Evolutionary conservation across 2,113 vertebrate species (phyloP), one percentile per base, ranked within the genome.

Genomic region (Nesogale talazaci): DNA sequence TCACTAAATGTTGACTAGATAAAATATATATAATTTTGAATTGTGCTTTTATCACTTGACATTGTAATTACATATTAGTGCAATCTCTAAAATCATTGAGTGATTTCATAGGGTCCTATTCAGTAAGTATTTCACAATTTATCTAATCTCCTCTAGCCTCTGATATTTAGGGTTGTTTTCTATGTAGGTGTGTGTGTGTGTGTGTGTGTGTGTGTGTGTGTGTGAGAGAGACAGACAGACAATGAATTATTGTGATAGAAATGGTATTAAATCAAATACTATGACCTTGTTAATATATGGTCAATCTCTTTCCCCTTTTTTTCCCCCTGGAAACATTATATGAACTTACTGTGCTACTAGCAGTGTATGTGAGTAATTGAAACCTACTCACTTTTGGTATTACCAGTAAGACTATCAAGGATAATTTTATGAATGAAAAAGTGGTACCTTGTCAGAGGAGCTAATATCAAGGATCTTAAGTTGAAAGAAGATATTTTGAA

Each of bases 31-130:
- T 19, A 72, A 46, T 88, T 88, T 91, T 81, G 46, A 36, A 52
- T 86, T 88, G 46, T 83, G 46, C 22, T 56, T n/a, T 90, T 86
- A 90, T 89, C 14, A 27, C 6, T 94, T 92, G 85, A 69, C 23
- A 72, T 63, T 79, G 75, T 84, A 67, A 29, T 86, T 93, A 14
- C 34, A 59, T 76, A 25, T 81, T 72, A 88, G 1, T 92, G 63
- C 52, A 61, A 4, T 91, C 85, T 86, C 86, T 89, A 93, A 79
- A 92, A 78, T 92, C 75, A 79, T 59, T 87, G 25, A 82, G 36
- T 88, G 84, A 40, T 90, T 85, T 16, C 2, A 59, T 72, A 91
- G 42, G 86, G 57, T 46, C 80, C 52, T 38, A 82, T 83, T 86
- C 9, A 90, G 5, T 92, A 74, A 34, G 5, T 88, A 17, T 46